Evolutionary conservation across 2,113 vertebrate genomes (phyloP).

Genomic region (Bettongia penicillata): DNA sequence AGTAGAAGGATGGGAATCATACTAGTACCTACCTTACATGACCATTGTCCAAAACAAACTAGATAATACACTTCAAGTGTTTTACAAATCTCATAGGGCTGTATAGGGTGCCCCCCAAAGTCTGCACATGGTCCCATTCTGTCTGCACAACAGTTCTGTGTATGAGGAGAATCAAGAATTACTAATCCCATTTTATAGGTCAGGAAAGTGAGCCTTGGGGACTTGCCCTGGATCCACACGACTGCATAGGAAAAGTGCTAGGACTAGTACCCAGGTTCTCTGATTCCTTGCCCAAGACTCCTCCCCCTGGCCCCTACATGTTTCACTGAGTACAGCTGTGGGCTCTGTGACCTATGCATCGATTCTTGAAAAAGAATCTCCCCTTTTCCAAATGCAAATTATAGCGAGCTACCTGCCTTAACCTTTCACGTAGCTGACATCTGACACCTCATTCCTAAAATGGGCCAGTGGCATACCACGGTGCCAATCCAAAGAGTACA

Average conservation of each 20-base stretch:
- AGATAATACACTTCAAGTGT: neutral
- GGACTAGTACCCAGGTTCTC: neutral
- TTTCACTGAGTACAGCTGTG: conserved; percentile 60
- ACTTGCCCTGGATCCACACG: neutral
- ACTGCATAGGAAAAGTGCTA: neutral
- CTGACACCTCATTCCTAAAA: neutral
- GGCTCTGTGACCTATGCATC: conserved; percentile 66
- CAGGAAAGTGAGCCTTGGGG: neutral
- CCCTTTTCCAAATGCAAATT: conserved; percentile 29
- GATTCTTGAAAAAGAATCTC: conserved; percentile 60
- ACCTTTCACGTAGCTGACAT: neutral
- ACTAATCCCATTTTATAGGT: neutral
- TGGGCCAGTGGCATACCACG: neutral
- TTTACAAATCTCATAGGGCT: neutral
- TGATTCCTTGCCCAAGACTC: neutral
- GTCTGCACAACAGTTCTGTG: neutral
- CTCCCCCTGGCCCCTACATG: neutral
- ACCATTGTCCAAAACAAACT: neutral
- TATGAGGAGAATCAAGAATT: neutral
- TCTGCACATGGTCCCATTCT: neutral
- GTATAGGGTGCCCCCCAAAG: neutral
- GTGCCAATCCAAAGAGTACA: neutral
- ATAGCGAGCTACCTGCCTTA: neutral
- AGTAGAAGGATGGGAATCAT: neutral
- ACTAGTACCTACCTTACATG: neutral